These are phyloP conservation scores for Drosophila paulistorum DNA, from an alignment of 1,140 invertebrate species.

Conservation along the genomic window DNA sequence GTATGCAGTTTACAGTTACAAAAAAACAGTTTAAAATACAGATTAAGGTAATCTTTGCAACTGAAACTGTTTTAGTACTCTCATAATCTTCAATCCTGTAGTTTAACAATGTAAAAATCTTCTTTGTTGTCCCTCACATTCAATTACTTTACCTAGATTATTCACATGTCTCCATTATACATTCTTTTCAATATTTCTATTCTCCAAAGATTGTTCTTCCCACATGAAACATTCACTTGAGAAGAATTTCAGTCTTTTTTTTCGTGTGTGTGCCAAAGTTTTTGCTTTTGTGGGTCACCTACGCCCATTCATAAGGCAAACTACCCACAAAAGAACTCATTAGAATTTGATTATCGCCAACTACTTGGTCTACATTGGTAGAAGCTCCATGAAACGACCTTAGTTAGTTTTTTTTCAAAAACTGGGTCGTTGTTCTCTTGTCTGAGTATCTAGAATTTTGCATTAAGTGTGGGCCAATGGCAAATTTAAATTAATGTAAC, in stretches of 20 bases:
- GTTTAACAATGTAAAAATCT: no score
- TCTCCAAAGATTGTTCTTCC: background rate
- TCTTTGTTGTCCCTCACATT: no score
- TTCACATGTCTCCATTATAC: background rate
- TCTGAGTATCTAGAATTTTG: background rate
- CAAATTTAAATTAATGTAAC: conserved; percentile 14
- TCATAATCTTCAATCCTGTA: no score
- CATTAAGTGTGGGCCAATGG: conserved; percentile 13
- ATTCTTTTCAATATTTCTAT: background rate
- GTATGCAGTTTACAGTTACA: no score
- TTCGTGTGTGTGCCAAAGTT: background rate
- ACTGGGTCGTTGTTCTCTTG: conserved; percentile 10
- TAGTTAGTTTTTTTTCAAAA: background rate
- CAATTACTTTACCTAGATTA: background rate
- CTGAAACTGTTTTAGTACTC: no score
- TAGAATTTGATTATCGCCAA: conserved; percentile 18
- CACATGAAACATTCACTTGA: conserved; percentile 8
- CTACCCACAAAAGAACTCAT: conserved; percentile 9
- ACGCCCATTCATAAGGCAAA: background rate
- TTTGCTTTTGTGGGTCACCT: background rate
- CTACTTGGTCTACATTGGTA: conserved; percentile 7
- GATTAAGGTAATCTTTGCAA: no score
- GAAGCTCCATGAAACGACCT: background rate
- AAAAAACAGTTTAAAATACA: no score
- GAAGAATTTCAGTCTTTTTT: background rate